Base-by-base conservation (phyloP, 1,140 invertebrate species). In the Cyclargus thomasi region DNA sequence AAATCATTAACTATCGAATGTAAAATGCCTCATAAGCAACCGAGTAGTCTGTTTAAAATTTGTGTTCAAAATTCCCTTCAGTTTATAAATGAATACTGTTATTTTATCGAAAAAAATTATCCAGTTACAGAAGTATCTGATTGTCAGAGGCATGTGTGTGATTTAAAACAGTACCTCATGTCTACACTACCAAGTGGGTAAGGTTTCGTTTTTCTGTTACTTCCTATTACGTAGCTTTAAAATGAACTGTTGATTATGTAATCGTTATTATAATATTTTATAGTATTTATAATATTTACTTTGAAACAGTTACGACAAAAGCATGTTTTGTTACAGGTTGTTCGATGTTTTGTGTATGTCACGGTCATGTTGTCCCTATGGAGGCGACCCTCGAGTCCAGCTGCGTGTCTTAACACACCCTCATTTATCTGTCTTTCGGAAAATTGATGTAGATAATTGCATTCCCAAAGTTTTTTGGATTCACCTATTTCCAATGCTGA, bases 261-360 rank as follows among this genome's bases (percentile, higher is more conserved):
- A 29, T 29, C 29, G 0, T 29, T 7, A 29, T 0, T 29, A n/a
- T n/a, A n/a, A n/a, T n/a, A n/a, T n/a, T n/a, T n/a, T n/a, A n/a
- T n/a, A n/a, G n/a, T 29, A 29, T 29, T 29, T 29, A 8, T 29
- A 29, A 29, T 29, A 29, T 29, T 29, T 29, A 29, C 8, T 29
- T 7, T 29, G 8, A 29, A 29, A 29, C 0, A 29, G 29, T 29
- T 8, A 29, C 1, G 29, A 29, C 29, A 29, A 29, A 47, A 47
- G 39, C 3, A 14, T 17, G 36, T 63, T 59, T 65, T 80, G 69
- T 90, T 88, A 65, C 86, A 91, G 90, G 79, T 85, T 90, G 80
- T 90, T 90, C 73, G 88, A 91, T 83, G 78, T 86, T 68, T 82
- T 91, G 73, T 91, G 90, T 84, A 83, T 86, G 63, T 77, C 89